These are phyloP conservation scores for Cabera pusaria DNA, from an alignment of 2,888 invertebrate species.

Conservation along the genomic window DNA sequence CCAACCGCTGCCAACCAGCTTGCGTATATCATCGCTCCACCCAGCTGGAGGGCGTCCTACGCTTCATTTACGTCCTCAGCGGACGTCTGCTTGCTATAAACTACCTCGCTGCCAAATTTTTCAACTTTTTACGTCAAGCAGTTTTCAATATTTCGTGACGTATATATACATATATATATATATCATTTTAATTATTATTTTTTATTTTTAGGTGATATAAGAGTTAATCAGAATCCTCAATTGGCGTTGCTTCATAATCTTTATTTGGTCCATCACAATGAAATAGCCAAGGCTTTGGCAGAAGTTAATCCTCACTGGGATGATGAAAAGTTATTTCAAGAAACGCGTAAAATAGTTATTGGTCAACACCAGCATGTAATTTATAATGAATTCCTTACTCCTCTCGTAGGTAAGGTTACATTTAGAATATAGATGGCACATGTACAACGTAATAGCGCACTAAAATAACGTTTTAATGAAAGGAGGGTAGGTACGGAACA, in stretches of 20 bases:
- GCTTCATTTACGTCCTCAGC: too few species aligned
- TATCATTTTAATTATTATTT: conserved; percentile 1
- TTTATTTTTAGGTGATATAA: conserved; percentile 73
- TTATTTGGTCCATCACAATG: conserved; percentile 19
- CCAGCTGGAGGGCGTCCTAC: too few species aligned
- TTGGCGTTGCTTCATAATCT: conserved; percentile 82
- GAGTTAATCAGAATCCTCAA: conserved; percentile 86
- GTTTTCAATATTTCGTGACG: too few species aligned
- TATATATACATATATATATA: too few species aligned
- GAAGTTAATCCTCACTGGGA: conserved; percentile 64
- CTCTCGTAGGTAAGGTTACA: conserved; percentile 22
- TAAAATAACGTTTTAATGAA: too few species aligned
- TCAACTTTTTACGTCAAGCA: too few species aligned
- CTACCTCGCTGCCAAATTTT: too few species aligned
- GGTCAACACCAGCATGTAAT: conserved; percentile 68
- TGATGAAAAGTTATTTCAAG: conserved; percentile 66
- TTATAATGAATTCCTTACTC: conserved; percentile 63
- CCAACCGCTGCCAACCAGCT: too few species aligned
- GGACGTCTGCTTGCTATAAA: too few species aligned
- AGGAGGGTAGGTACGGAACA: too few species aligned
- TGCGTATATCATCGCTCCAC: too few species aligned
- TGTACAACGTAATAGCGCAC: too few species aligned
- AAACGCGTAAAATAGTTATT: conserved; percentile 57
- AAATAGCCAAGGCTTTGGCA: conserved; percentile 16
- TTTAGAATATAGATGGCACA: background rate